Conservation (phyloP, 2,113 vertebrate species). For the Gallinago media region DNA sequence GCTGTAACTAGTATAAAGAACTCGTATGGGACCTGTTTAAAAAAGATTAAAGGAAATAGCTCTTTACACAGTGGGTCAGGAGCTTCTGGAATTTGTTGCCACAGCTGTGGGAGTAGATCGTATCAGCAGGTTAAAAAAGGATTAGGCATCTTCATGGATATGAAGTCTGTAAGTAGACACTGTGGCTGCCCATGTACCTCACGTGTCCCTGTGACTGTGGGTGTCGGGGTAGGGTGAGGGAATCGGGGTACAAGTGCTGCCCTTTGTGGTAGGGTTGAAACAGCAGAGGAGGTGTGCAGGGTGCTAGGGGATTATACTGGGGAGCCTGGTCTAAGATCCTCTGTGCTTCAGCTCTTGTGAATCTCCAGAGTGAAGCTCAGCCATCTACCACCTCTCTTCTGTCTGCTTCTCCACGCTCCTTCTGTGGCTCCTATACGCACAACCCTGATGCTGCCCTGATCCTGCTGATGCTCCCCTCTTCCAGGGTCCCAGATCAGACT, state of each 20-base stretch:
- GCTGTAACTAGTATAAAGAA: not conserved
- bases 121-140: slow-evolving; percentile 9
- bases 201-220: not conserved
- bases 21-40: not conserved
- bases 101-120: not conserved
- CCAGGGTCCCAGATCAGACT: not conserved
- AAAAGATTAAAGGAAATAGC: slow-evolving; percentile 33
- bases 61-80: slow-evolving; percentile 1
- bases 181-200: not conserved
- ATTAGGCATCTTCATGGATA: not conserved
- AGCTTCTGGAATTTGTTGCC: slow-evolving; percentile 16
- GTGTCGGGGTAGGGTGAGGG: not conserved
- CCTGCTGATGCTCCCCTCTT: not conserved
- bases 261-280: not conserved
- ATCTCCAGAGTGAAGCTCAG: not conserved
- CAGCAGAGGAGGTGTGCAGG: fast-evolving
- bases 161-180: not conserved
- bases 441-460: not conserved
- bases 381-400: not conserved
- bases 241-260: fast-evolving
- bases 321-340: not conserved
- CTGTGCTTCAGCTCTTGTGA: not conserved
- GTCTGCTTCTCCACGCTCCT: not conserved
- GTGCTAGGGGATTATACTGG: not conserved
- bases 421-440: fast-evolving